Percentiles rank a stretch among this genome's conserved stretches.
Conservation (phyloP, 2,113 vertebrate species). For the Passer montanus region DNA sequence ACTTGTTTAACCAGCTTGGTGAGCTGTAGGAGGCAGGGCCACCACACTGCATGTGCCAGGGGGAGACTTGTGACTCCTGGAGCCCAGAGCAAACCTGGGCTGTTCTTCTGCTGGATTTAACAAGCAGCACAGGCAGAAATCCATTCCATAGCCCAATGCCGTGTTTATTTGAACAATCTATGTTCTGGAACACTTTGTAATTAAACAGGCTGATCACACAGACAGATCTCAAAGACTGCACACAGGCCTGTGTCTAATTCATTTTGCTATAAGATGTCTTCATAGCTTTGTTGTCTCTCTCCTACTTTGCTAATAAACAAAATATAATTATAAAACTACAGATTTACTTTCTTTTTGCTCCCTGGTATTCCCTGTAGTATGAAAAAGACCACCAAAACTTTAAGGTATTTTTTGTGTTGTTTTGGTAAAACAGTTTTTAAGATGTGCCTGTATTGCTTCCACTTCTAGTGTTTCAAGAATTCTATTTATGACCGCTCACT, state of each 20-base stretch:
- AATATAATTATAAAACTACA: neutral
- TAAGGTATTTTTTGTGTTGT: neutral
- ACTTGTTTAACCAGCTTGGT: neutral
- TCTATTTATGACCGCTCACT: neutral
- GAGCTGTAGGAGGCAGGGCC: neutral
- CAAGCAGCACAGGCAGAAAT: neutral
- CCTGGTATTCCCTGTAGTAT: neutral
- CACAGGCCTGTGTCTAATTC: neutral
- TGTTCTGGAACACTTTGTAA: neutral
- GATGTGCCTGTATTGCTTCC: neutral
- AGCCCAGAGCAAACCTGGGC: neutral
- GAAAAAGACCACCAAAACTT: neutral
- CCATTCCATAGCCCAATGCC: fast-evolving
- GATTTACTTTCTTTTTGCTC: neutral
- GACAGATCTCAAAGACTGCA: neutral
- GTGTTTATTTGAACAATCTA: neutral
- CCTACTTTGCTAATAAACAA: neutral
- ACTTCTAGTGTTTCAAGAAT: neutral
- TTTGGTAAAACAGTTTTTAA: neutral
- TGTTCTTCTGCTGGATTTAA: neutral
- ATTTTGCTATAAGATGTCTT: neutral
- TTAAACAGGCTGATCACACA: neutral
- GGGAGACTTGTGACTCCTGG: neutral
- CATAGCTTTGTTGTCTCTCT: neutral
- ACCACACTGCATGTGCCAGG: fast-evolving